Conservation (phyloP, 2,113 vertebrate genomes). For the Dascyllus trimaculatus region DNA sequence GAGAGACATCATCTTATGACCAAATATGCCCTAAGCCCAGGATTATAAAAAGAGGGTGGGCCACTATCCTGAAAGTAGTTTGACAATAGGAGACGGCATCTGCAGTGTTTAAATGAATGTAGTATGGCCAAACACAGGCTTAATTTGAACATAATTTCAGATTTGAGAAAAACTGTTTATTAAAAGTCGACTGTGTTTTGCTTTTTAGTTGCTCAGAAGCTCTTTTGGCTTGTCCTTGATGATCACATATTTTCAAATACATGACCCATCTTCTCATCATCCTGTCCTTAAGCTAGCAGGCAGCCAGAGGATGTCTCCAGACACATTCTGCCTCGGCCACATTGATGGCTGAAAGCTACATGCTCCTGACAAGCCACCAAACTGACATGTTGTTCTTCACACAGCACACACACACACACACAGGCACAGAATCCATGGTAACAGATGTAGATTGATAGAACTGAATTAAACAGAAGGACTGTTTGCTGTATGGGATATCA, state of each 20-base stretch:
- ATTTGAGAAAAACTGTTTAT: slow-evolving; percentile 10
- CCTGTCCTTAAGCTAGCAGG: slow-evolving; percentile 12
- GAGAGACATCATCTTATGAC: slow-evolving; percentile 43
- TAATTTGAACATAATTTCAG: slow-evolving; percentile 8
- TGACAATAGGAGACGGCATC: not conserved
- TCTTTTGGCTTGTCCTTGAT: not conserved
- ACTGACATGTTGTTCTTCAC: slow-evolving; percentile 36
- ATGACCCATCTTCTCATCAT: slow-evolving; percentile 28
- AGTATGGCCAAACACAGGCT: not conserved
- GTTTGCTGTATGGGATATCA: slow-evolving; percentile 4
- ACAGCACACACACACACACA: slow-evolving; percentile 29
- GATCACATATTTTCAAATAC: slow-evolving; percentile 5
- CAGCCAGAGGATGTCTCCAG: slow-evolving; percentile 25
- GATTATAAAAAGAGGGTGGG: slow-evolving; percentile 38
- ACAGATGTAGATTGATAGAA: slow-evolving; percentile 4
- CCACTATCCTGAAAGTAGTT: slow-evolving; percentile 12
- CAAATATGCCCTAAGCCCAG: slow-evolving; percentile 29
- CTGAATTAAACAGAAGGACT: not conserved
- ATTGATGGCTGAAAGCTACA: slow-evolving; percentile 25
- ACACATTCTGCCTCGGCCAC: not conserved
- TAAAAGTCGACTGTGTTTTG: not conserved
- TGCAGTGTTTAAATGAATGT: not conserved
- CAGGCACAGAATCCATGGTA: slow-evolving; percentile 37
- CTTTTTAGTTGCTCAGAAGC: slow-evolving; percentile 1
- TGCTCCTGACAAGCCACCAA: slow-evolving; percentile 37